Evolutionary conservation across 2,888 invertebrate species (phyloP), one percentile per base, ranked within the genome.

Genomic region (Polymixis lichenea): DNA sequence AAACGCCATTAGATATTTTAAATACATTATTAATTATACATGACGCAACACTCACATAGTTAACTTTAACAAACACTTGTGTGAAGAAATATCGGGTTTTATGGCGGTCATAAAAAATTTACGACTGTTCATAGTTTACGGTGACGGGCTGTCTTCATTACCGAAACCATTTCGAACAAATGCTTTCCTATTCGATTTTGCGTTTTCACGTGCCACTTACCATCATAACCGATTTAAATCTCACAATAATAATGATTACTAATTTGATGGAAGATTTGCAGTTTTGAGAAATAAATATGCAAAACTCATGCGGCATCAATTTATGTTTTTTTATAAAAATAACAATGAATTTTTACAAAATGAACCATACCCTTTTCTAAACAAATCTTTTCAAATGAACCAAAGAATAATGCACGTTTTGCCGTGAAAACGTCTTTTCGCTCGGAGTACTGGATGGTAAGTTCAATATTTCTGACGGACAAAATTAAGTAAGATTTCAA

Each of bases 71-170:
- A 89, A 90, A 91, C 90, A 91, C 90, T 90, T 87, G 88, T 82
- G 80, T 84, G 87, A 83, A 88, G 84, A 69, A 87, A 91, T 88
- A 86, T 79, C 87, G 78, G 73, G 84, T 88, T 93, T 92, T 90
- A 93, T 89, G 88, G 75, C 81, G 28, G 83, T 80, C 90, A 90
- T 93, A 91, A 93, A 93, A 91, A 87, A 91, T 93, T 91, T 91
- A 91, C 91, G 92, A 90, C 85, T 87, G 82, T 81, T 83, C 79
- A 78, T 87, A 86, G 90, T 89, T 90, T 89, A 89, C 83, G 85
- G 84, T 85, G 88, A 90, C 87, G 86, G 87, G 82, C 83, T 77
- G 78, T 87, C 87, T 89, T 88, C 87, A 87, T 89, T 87, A 83
- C 71, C 70, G 60, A 70, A 72, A 70, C 76, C 75, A 71, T 86